Evolutionary conservation across 2,888 invertebrate species (phyloP).

Genomic region (Drosophila emarginata): DNA sequence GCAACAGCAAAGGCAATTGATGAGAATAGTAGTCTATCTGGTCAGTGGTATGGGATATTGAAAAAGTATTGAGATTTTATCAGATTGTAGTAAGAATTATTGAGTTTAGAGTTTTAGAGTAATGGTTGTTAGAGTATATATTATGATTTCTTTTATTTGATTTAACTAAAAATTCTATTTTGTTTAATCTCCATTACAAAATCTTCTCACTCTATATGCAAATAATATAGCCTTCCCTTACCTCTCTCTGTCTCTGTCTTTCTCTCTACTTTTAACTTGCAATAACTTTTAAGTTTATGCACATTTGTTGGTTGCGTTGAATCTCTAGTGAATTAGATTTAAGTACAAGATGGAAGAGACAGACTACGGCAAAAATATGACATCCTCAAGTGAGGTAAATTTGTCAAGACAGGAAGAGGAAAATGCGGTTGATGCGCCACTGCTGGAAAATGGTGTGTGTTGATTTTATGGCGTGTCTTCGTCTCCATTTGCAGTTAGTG

Average conservation of each 20-base stretch:
- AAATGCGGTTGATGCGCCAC: neutral
- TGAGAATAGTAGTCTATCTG: neutral
- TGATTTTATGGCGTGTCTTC: constrained; percentile 66
- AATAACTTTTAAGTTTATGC: constrained; percentile 58
- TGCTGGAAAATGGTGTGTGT: constrained; percentile 60
- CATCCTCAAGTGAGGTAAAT: constrained; percentile 21
- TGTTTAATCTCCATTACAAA: neutral
- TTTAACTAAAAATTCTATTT: neutral
- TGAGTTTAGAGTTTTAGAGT: neutral
- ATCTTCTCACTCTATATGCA: constrained; percentile 1
- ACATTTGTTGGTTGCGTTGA: constrained; percentile 58
- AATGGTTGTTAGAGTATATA: neutral
- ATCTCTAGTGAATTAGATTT: constrained; percentile 59
- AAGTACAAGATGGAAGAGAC: constrained; percentile 26
- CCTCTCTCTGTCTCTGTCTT: neutral
- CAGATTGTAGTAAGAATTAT: neutral
- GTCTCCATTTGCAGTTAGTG: constrained; percentile 68
- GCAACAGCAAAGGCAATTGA: neutral
- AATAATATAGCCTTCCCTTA: neutral
- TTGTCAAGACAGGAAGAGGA: constrained; percentile 1
- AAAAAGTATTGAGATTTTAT: constrained; percentile 9
- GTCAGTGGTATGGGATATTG: neutral
- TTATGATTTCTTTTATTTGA: neutral
- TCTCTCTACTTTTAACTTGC: constrained; percentile 19
- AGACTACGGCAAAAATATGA: constrained; percentile 14